A percentile compares a stretch with the other conserved stretches of the same genome.
phyloP scores from a whole-genome alignment of 2,888 invertebrate species.

The Agrenia bidenticulata region DNA sequence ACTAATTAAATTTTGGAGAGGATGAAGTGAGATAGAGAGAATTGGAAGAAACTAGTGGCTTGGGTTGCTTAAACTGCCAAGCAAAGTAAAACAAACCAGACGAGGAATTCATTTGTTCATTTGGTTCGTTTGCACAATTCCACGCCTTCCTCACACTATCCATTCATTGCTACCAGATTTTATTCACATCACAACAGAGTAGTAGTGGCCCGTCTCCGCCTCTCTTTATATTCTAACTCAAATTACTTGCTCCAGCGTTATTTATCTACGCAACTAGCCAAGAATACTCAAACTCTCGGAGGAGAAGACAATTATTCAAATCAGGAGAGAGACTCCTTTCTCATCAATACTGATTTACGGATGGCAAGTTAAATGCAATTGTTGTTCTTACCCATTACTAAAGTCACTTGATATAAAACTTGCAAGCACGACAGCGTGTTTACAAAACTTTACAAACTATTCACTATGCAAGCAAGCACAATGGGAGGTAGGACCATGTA shows the following conservation, averaged over 20 bases:
- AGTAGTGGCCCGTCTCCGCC: not conserved
- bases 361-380: no score
- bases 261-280: slow-evolving; percentile 14
- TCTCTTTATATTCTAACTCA: slow-evolving; percentile 6
- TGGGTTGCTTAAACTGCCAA: not conserved
- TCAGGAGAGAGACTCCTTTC: not conserved
- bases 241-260: slow-evolving; percentile 20
- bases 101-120: slow-evolving; percentile 12
- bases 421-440: no score
- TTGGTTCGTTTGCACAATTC: slow-evolving; percentile 10
- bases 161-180: slow-evolving; percentile 5
- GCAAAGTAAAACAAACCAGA: slow-evolving; percentile 10
- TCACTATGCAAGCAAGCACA: no score
- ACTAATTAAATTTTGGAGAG: slow-evolving; percentile 17
- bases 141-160: not conserved
- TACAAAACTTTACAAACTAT: no score
- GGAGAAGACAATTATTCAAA: slow-evolving; percentile 8
- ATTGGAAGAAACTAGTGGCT: slow-evolving; percentile 1
- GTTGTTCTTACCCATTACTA: no score
- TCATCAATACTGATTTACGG: not conserved
- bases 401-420: no score
- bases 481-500: no score
- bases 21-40: not conserved
- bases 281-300: slow-evolving; percentile 8
- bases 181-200: slow-evolving; percentile 10